Evolutionary conservation across 2,797 vertebrate species (phyloP), one percentile per base, ranked within the genome.

Genomic region (Sebastolobus altivelis): DNA sequence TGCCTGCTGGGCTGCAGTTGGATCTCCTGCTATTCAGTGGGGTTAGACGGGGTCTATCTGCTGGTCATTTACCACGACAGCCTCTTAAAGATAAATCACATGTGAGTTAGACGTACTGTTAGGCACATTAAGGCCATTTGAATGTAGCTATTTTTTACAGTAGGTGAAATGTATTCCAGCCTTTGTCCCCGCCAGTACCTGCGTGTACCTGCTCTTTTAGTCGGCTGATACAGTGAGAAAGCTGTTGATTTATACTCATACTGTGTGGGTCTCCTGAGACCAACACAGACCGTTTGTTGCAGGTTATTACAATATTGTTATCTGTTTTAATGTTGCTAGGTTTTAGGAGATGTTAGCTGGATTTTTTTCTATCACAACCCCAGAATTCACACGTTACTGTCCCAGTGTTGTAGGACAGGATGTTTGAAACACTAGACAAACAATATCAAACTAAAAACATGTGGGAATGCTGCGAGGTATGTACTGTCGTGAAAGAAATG

Each of bases 51-150:
- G 66, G 85, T 81, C 72, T 75, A 43, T 66, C 77, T 85, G 72
- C 81, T 72, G 77, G 77, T 81, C 71, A 46, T 66, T 69, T 58
- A 85, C 73, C 84, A 87, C 65, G 73, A 73, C 81, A 74, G 69
- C 82, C 78, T 85, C 66, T 60, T 70, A 70, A 37, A 83, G 65
- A 89, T 62, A 62, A 78, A 83, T 67, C 31, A 75, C 82, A 77
- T 72, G 72, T 80, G 84, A 91, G 73, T 77, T 68, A 84, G 65
- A 79, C 82, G 75, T 75, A 84, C 81, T 85, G 88, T 88, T 63
- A 6, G 92, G 91, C 93, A 93, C 91, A 94, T 94, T 74, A 82
- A 89, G 90, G 93, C 93, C 89, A 58, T 93, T 89, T 95, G 94
- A 95, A 95, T 95, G 94, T 95, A 95, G 89, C 85, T 89, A 81